Percentiles rank a stretch among this genome's conserved stretches.
phyloP scores from a whole-genome alignment of 2,888 invertebrate genomes.

The Cartodere bifasciata region DNA sequence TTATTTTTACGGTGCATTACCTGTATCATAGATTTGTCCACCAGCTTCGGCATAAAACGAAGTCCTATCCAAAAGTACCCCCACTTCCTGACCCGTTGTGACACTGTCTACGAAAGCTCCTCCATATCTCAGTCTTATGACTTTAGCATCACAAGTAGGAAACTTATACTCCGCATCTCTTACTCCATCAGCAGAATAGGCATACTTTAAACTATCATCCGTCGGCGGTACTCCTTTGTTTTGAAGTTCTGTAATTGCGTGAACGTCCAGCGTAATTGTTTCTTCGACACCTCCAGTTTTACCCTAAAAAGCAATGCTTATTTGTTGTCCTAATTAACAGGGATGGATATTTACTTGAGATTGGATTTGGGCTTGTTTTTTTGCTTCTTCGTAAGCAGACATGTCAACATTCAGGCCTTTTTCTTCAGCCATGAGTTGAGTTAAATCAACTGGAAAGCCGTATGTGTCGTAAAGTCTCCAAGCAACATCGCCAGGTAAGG shows the following conservation, averaged over 20 bases:
- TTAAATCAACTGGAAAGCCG: conserved; percentile 96
- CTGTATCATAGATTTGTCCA: conserved; percentile 95
- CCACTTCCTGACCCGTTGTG: conserved; percentile 76
- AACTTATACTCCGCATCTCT: conserved; percentile 67
- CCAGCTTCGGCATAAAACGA: conserved; percentile 99
- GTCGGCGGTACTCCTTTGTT: conserved; percentile 63
- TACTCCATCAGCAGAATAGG: conserved; percentile 56
- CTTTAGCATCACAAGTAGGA: conserved; percentile 54
- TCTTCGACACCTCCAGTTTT: conserved; percentile 71
- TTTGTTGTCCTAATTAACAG: too few species aligned
- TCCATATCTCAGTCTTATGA: conserved; percentile 67
- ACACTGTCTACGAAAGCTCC: conserved; percentile 80
- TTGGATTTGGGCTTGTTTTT: conserved; percentile 73
- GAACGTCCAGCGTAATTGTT: conserved; percentile 82
- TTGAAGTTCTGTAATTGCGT: conserved; percentile 86
- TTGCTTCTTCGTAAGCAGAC: conserved; percentile 82
- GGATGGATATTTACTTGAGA: conserved; percentile 49
- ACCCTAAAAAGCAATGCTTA: too few species aligned
- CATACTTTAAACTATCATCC: conserved; percentile 86
- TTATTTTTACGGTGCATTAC: conserved; percentile 66
- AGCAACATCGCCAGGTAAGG: conserved; percentile 88
- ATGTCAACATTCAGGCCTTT: conserved; percentile 79
- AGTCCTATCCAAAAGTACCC: conserved; percentile 80
- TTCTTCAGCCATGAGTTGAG: conserved; percentile 96
- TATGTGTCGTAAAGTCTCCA: conserved; percentile 99